Conservation (phyloP, 2,797 vertebrate species). For the Ara ararauna region DNA sequence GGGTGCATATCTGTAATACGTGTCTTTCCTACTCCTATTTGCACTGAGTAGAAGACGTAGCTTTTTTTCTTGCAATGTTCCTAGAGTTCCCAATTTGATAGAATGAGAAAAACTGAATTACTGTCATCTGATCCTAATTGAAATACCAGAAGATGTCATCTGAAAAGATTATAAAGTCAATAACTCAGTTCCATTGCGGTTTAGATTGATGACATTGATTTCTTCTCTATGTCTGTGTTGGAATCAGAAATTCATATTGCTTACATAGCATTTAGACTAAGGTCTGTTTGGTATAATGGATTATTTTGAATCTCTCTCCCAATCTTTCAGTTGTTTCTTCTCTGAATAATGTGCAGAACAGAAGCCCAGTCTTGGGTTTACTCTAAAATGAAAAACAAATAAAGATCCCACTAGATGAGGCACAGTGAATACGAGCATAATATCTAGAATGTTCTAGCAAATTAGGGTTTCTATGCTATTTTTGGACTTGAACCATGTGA, state of each 20-base stretch:
- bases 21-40: not conserved
- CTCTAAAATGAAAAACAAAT: not conserved
- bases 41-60: not conserved
- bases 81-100: not conserved
- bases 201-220: not conserved
- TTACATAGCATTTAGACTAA: not conserved
- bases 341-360: not conserved
- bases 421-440: fast-evolving
- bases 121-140: not conserved
- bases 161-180: not conserved
- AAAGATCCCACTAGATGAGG: not conserved
- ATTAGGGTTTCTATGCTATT: not conserved
- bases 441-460: not conserved
- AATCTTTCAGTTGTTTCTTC: not conserved
- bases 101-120: not conserved
- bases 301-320: not conserved
- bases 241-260: not conserved
- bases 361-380: not conserved
- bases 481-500: not conserved
- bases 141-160: not conserved
- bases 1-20: not conserved
- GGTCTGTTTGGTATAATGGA: not conserved
- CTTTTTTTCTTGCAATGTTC: not conserved
- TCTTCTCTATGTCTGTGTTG: not conserved
- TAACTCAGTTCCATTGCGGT: not conserved